These are phyloP conservation scores for Ciconia nigra DNA, from an alignment of 2,797 vertebrate species.

Conservation along the genomic window DNA sequence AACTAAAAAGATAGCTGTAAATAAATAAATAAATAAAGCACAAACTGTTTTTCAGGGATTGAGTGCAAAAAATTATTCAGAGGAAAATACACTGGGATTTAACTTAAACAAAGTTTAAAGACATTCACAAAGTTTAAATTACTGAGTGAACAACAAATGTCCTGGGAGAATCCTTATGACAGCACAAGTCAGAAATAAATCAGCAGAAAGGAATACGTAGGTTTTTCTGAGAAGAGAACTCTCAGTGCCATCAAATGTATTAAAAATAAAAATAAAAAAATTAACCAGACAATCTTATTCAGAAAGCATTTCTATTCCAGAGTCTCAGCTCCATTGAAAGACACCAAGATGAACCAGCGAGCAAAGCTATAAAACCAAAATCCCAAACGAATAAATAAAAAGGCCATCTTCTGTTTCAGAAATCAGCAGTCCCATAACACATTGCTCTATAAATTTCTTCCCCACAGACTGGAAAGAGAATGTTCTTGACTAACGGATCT, in stretches of 20 bases:
- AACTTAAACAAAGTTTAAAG: conserved; percentile 57
- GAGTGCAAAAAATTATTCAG: conserved; percentile 20
- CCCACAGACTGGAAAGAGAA: conserved; percentile 40
- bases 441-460: conserved; percentile 60
- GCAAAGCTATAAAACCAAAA: conserved; percentile 41
- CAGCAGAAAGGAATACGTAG: neutral
- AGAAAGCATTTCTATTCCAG: conserved; percentile 19
- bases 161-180: conserved; percentile 30
- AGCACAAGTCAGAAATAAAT: conserved; percentile 33
- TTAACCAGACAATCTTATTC: neutral
- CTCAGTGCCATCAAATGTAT: conserved; percentile 4
- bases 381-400: conserved; percentile 62
- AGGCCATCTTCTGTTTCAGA: conserved; percentile 57
- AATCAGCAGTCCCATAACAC: conserved; percentile 53
- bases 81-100: conserved; percentile 11
- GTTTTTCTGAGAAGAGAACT: conserved; percentile 10
- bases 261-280: conserved; percentile 17
- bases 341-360: neutral
- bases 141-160: conserved; percentile 29
- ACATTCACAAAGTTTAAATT: conserved; percentile 49
- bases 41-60: neutral
- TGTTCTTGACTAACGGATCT: conserved; percentile 58
- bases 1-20: neutral
- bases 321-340: neutral
- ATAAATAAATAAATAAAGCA: conserved; percentile 15